Evolutionary conservation across 2,888 invertebrate genomes (phyloP).

Genomic region (Hirtodrosophila trivittata): DNA sequence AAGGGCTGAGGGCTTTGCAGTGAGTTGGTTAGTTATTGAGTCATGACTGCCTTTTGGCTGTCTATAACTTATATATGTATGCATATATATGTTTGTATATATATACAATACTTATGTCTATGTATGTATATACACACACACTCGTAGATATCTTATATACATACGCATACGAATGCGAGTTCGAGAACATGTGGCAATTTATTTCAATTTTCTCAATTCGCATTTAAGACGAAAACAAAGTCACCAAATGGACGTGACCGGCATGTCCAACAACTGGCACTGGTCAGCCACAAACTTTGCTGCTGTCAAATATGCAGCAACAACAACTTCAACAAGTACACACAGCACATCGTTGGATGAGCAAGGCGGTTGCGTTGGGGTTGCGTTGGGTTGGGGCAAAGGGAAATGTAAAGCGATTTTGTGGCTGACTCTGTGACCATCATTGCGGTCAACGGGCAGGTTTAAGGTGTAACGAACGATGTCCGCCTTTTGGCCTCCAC

Average conservation of each 20-base stretch:
- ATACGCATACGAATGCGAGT: constrained; percentile 15
- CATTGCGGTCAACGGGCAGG: constrained; percentile 71
- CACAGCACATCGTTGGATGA: background rate
- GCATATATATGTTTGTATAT: too few species aligned
- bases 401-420: constrained; percentile 62
- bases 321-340: constrained; percentile 1
- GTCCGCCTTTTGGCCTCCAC: constrained; percentile 66
- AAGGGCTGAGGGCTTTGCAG: background rate
- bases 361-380: background rate
- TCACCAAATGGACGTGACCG: constrained; percentile 72
- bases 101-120: constrained; percentile 1
- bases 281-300: constrained; percentile 71
- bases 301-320: constrained; percentile 16
- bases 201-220: constrained; percentile 79
- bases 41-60: background rate
- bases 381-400: background rate
- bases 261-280: constrained; percentile 61
- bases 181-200: constrained; percentile 54
- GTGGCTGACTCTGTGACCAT: constrained; percentile 71
- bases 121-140: constrained; percentile 2
- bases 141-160: background rate
- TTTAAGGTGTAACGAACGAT: constrained; percentile 74
- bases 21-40: constrained; percentile 16
- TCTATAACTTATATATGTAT: constrained; percentile 2
- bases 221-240: constrained; percentile 78